Conservation (phyloP, 2,888 invertebrate genomes). For the Pomacea canaliculata region DNA sequence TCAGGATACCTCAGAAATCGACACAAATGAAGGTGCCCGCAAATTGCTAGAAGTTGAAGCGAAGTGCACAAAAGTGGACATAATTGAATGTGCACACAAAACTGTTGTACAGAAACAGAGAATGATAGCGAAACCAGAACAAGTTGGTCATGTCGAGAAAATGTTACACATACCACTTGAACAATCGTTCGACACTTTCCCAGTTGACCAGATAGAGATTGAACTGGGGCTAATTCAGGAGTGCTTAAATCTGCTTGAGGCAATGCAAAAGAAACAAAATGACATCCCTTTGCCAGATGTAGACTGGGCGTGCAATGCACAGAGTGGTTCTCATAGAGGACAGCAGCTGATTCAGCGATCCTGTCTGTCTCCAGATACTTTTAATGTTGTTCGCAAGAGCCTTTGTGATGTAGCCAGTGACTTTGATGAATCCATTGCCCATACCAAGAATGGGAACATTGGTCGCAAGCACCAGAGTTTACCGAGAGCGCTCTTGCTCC, state of each 20-base stretch:
- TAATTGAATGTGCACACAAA: no score
- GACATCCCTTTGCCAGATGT: background rate
- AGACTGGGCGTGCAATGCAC: background rate
- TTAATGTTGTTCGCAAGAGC: background rate
- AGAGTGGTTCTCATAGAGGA: background rate
- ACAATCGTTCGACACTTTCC: background rate
- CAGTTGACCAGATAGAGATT: conserved; percentile 12
- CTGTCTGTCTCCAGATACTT: background rate
- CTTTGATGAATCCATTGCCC: background rate
- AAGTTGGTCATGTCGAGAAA: no score
- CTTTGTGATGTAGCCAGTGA: conserved; percentile 2
- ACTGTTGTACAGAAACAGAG: no score
- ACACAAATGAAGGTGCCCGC: no score
- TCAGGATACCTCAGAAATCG: no score
- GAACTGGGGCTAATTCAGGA: conserved; percentile 9
- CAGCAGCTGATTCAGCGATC: conserved; percentile 2
- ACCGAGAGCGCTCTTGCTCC: conserved; percentile 3
- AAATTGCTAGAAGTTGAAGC: no score
- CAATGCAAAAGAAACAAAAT: background rate
- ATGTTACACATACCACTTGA: no score
- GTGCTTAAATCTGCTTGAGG: conserved; percentile 9
- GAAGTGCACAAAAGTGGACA: no score
- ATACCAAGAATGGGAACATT: background rate
- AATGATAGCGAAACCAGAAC: no score
- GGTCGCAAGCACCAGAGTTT: conserved; percentile 12